Conservation (phyloP, 2,888 invertebrate species). For the Myopa testacea region DNA sequence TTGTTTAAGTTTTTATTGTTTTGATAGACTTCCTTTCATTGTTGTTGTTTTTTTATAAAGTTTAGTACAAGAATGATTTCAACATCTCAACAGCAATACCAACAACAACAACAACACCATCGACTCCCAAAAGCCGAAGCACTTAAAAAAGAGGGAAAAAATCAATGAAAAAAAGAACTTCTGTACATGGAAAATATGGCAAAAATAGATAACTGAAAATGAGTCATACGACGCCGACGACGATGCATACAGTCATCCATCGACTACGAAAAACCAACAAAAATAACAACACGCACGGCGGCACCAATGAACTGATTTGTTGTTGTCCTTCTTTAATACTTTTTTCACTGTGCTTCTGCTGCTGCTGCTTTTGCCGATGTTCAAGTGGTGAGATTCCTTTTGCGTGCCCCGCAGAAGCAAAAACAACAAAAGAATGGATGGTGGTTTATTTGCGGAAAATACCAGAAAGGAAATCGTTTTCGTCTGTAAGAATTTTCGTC, state of each 20-base stretch:
- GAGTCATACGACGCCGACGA: neutral
- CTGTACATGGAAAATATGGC: neutral
- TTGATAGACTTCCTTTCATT: no score
- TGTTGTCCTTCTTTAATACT: neutral
- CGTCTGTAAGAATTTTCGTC: no score
- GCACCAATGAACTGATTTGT: neutral
- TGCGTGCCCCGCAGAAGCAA: neutral
- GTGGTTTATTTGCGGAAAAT: neutral
- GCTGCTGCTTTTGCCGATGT: neutral
- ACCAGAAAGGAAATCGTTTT: neutral
- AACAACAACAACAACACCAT: neutral
- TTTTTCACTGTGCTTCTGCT: neutral
- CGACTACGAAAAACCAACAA: no score
- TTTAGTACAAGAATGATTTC: no score
- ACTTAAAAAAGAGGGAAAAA: neutral
- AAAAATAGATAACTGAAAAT: constrained; percentile 3
- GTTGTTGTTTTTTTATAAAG: no score
- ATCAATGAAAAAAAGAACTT: neutral
- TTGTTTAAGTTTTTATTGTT: no score
- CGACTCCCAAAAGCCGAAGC: neutral
- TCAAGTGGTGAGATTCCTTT: no score
- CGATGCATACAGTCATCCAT: neutral
- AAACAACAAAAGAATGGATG: neutral
- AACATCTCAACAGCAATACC: neutral
- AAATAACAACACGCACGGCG: neutral